phyloP scores from a whole-genome alignment of 2,113 vertebrate species.

The Callionymus lyra region DNA sequence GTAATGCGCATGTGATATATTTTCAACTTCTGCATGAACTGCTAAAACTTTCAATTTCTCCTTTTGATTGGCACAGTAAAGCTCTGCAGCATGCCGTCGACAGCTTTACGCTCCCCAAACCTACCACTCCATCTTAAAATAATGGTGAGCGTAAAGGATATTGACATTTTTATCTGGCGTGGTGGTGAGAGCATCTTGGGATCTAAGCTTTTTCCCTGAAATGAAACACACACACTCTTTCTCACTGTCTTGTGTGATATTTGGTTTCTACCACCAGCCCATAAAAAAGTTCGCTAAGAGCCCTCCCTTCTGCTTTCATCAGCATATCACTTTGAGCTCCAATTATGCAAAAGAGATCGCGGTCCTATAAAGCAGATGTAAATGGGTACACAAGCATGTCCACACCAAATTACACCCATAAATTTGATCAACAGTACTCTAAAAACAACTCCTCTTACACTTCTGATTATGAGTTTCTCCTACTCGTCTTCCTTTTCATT shows the following conservation, averaged over 20 bases:
- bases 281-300: constrained; percentile 46
- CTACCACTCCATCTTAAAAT: too few relatives aligned
- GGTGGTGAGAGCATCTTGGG: constrained; percentile 9
- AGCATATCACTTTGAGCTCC: constrained; percentile 53
- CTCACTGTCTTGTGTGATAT: constrained; percentile 16
- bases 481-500: constrained; percentile 34
- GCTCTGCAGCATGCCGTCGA: too few relatives aligned
- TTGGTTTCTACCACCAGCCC: constrained; percentile 36
- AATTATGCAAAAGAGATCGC: constrained; percentile 62
- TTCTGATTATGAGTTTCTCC: too few relatives aligned
- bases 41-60: too few relatives aligned
- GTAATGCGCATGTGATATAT: too few relatives aligned
- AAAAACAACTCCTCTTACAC: constrained; percentile 56
- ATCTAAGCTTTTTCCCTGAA: constrained; percentile 4
- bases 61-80: too few relatives aligned
- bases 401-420: constrained; percentile 49
- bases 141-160: constrained; percentile 14
- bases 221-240: neutral
- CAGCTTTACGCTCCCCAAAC: too few relatives aligned
- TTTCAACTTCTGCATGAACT: too few relatives aligned
- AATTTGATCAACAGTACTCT: constrained; percentile 55
- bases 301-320: constrained; percentile 53
- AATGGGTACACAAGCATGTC: constrained; percentile 61
- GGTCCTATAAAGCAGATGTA: constrained; percentile 57
- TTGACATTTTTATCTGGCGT: constrained; percentile 21